Evolutionary conservation across 2,113 vertebrate genomes (phyloP).

Genomic region (Odobenus rosmarus): DNA sequence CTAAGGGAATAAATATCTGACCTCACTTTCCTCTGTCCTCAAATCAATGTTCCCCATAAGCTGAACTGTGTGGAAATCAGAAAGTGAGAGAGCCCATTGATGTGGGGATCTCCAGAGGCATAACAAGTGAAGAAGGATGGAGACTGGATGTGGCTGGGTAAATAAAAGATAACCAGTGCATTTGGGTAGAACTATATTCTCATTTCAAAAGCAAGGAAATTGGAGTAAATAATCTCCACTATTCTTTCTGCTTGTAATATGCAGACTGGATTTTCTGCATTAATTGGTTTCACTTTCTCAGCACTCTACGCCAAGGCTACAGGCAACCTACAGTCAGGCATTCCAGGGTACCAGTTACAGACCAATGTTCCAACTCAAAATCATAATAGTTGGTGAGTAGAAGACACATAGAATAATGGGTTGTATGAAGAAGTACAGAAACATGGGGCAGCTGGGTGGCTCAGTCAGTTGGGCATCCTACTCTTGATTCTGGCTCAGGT

Average conservation of each 20-base stretch:
- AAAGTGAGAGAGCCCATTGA: neutral
- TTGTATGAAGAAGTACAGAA: neutral
- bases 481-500: neutral
- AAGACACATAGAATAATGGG: neutral
- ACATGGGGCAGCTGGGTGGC: neutral
- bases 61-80: neutral
- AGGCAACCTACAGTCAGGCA: neutral
- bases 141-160: neutral
- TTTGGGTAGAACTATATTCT: neutral
- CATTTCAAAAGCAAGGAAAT: neutral
- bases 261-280: neutral
- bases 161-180: neutral
- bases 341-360: neutral
- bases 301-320: neutral
- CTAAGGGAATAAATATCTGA: neutral
- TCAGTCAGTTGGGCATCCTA: neutral
- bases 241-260: neutral
- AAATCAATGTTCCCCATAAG: neutral
- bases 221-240: neutral
- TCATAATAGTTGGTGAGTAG: neutral
- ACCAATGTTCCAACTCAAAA: neutral
- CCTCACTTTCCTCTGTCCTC: neutral
- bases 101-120: neutral
- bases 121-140: neutral
- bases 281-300: neutral